Evolutionary conservation across 2,888 invertebrate genomes (phyloP).

Genomic region (Venustoraphidia nigricollis): DNA sequence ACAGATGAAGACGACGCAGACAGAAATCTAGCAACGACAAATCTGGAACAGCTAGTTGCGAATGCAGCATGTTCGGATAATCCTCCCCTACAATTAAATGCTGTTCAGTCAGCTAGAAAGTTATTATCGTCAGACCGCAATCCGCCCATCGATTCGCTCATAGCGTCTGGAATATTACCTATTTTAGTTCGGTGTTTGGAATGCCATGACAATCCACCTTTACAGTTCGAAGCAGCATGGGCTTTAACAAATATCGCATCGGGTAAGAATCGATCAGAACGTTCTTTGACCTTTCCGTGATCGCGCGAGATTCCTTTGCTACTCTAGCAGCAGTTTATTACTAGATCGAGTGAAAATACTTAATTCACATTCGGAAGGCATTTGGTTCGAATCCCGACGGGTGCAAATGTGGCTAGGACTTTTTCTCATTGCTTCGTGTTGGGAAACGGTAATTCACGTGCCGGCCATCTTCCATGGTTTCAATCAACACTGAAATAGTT

Average conservation of each 20-base stretch:
- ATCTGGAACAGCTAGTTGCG: constrained; percentile 68
- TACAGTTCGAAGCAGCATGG: constrained; percentile 98
- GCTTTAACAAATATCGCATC: constrained; percentile 93
- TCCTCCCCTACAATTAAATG: constrained; percentile 68
- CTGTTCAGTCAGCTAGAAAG: constrained; percentile 91
- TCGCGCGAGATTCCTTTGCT: too few species aligned
- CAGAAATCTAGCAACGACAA: constrained; percentile 49
- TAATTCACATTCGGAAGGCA: too few species aligned
- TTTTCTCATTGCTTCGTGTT: too few species aligned
- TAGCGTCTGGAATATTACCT: constrained; percentile 86
- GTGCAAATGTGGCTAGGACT: too few species aligned
- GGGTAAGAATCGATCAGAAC: neutral
- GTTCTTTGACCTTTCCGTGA: too few species aligned
- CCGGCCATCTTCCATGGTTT: too few species aligned
- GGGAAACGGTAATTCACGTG: too few species aligned
- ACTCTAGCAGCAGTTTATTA: neutral
- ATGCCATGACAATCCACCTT: constrained; percentile 68
- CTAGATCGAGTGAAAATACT: neutral
- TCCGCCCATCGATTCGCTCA: constrained; percentile 95
- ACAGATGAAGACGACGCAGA: constrained; percentile 68
- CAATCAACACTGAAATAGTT: too few species aligned
- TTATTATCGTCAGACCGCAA: constrained; percentile 93
- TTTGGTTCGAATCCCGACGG: too few species aligned
- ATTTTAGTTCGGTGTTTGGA: constrained; percentile 74
- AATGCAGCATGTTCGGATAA: constrained; percentile 71